phyloP scores from a whole-genome alignment of 2,113 vertebrate species.

The Silurus glanis region DNA sequence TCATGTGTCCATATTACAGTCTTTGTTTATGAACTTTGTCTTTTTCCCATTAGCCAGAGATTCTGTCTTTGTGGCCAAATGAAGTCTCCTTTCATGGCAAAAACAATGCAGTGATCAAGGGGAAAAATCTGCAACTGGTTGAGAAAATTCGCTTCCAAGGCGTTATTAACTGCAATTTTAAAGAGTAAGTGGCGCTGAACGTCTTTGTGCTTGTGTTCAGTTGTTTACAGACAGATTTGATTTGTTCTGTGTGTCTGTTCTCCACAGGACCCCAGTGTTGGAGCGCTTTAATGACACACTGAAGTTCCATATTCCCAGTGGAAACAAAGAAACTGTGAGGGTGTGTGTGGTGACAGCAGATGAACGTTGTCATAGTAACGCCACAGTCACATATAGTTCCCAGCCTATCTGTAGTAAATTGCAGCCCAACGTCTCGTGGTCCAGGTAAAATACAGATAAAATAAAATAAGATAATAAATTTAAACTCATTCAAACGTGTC shows the following conservation, averaged over 20 bases:
- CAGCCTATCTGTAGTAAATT: slow-evolving; percentile 70
- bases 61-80: slow-evolving; percentile 76
- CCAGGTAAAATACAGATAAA: slow-evolving; percentile 67
- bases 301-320: slow-evolving; percentile 76
- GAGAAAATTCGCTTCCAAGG: slow-evolving; percentile 75
- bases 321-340: slow-evolving; percentile 73
- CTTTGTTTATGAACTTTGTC: not conserved
- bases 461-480: too few relatives aligned
- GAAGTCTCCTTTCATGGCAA: slow-evolving; percentile 82
- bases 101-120: slow-evolving; percentile 76
- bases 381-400: slow-evolving; percentile 71
- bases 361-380: slow-evolving; percentile 61
- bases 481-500: not conserved
- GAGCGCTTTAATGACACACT: slow-evolving; percentile 68
- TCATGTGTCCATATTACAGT: not conserved
- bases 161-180: slow-evolving; percentile 71
- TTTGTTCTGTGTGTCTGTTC: slow-evolving; percentile 24
- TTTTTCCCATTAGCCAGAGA: slow-evolving; percentile 71
- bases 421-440: slow-evolving; percentile 74
- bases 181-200: slow-evolving; percentile 59
- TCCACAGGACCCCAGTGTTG: slow-evolving; percentile 70
- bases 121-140: slow-evolving; percentile 77
- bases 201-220: not conserved
- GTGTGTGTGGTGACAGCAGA: slow-evolving; percentile 73
- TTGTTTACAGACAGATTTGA: not conserved